phyloP scores from a whole-genome alignment of 2,797 vertebrate species.

The Vultur gryphus region DNA sequence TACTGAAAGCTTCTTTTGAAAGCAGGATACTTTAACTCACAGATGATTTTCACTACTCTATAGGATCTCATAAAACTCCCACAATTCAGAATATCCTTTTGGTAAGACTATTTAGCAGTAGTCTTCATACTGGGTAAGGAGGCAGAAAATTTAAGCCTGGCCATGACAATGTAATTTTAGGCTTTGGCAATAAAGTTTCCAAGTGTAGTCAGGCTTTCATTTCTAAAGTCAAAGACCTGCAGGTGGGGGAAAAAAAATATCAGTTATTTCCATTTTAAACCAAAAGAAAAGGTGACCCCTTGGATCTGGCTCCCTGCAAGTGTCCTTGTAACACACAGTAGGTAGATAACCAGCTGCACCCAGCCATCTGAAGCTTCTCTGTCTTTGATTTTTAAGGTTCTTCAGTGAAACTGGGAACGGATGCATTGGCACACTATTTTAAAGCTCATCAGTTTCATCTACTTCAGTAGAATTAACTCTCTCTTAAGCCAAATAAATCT shows the following conservation, averaged over 20 bases:
- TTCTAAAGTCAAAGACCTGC: neutral
- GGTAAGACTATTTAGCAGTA: neutral
- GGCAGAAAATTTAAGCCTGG: neutral
- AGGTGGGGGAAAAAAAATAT: accelerated
- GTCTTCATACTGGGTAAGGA: neutral
- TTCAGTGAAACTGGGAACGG: neutral
- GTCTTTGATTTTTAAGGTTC: neutral
- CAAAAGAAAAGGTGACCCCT: neutral
- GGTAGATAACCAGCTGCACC: neutral
- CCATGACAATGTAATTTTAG: neutral
- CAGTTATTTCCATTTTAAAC: neutral
- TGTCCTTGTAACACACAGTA: neutral
- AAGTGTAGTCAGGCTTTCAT: neutral
- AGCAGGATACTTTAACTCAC: neutral
- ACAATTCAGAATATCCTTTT: neutral
- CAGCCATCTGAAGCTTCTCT: neutral
- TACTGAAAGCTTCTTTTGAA: neutral
- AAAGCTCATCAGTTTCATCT: neutral
- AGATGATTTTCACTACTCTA: neutral
- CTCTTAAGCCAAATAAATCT: neutral
- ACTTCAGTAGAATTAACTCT: neutral
- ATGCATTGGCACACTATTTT: neutral
- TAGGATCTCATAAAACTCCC: neutral
- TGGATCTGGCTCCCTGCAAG: neutral
- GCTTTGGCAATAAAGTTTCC: neutral